phyloP scores from a whole-genome alignment of 2,113 vertebrate genomes.

The Vulpes ferrilata region DNA sequence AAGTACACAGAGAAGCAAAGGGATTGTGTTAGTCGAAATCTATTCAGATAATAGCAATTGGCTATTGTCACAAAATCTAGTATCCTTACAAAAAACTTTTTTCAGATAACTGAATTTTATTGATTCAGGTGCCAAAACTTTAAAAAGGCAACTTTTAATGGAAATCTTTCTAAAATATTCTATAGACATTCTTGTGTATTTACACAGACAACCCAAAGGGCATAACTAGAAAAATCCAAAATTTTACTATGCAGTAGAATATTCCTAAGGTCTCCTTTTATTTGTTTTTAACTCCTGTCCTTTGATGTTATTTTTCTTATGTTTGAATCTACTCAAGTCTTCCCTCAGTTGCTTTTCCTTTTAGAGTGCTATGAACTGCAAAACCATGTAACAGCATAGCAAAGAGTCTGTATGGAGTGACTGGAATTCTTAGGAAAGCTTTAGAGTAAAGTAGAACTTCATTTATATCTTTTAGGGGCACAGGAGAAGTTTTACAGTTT shows the following conservation, averaged over 20 bases:
- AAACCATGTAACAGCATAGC: not conserved
- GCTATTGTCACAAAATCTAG: conserved; percentile 14
- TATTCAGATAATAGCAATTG: not conserved
- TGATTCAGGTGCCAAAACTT: not conserved
- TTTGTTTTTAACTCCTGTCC: not conserved
- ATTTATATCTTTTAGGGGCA: not conserved
- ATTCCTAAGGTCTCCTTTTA: not conserved
- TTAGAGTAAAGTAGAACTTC: not conserved
- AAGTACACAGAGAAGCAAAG: not conserved
- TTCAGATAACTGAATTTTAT: not conserved
- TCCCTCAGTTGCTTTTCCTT: not conserved
- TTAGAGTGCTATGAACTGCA: not conserved
- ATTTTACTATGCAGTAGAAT: not conserved
- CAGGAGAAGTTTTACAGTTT: not conserved
- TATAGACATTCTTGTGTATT: not conserved
- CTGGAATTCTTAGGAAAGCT: not conserved
- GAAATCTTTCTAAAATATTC: conserved; percentile 19
- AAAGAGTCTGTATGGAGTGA: not conserved
- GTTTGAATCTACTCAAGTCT: not conserved
- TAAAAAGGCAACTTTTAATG: not conserved
- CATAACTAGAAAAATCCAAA: not conserved
- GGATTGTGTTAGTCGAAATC: not conserved
- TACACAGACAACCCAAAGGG: not conserved
- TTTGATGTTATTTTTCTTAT: not conserved
- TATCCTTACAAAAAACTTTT: not conserved